These are phyloP conservation scores for Psephotus haematonotus DNA, from an alignment of 2,113 vertebrate genomes.

Conservation along the genomic window DNA sequence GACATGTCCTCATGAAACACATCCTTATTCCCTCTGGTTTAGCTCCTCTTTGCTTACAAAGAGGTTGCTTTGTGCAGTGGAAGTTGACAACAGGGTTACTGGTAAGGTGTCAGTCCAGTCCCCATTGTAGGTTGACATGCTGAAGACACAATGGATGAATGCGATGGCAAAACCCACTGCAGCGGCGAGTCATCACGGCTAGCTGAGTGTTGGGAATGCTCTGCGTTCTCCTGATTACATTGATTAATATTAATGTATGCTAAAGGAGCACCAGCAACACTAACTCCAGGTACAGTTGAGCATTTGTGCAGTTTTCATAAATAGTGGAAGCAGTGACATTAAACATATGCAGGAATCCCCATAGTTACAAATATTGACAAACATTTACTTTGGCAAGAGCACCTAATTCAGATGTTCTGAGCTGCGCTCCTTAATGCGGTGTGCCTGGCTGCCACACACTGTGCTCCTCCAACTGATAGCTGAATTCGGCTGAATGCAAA, in stretches of 20 bases:
- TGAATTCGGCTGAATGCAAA: not conserved
- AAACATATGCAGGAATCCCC: slow-evolving; percentile 64
- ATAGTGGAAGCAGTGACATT: slow-evolving; percentile 42
- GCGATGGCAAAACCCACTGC: not conserved
- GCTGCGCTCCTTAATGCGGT: not conserved
- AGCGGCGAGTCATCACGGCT: fast-evolving
- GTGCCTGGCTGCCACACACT: not conserved
- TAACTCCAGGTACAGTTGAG: slow-evolving; percentile 54
- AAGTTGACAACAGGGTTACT: not conserved
- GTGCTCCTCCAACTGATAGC: not conserved
- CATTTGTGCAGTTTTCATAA: slow-evolving; percentile 47
- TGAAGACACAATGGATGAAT: not conserved
- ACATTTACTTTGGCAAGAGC: slow-evolving; percentile 52
- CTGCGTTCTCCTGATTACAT: not conserved
- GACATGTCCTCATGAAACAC: not conserved
- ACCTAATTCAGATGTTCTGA: slow-evolving; percentile 5
- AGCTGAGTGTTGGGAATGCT: not conserved
- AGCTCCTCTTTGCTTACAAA: not conserved
- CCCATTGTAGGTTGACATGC: not conserved
- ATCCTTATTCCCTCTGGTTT: not conserved
- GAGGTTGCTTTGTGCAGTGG: not conserved
- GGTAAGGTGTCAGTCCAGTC: not conserved
- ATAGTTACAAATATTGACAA: slow-evolving; percentile 57
- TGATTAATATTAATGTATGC: slow-evolving; percentile 40
- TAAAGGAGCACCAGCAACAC: not conserved